Evolutionary conservation across 2,113 vertebrate species (phyloP), one percentile per base, ranked within the genome.

Genomic region (Tragelaphus imberbis): DNA sequence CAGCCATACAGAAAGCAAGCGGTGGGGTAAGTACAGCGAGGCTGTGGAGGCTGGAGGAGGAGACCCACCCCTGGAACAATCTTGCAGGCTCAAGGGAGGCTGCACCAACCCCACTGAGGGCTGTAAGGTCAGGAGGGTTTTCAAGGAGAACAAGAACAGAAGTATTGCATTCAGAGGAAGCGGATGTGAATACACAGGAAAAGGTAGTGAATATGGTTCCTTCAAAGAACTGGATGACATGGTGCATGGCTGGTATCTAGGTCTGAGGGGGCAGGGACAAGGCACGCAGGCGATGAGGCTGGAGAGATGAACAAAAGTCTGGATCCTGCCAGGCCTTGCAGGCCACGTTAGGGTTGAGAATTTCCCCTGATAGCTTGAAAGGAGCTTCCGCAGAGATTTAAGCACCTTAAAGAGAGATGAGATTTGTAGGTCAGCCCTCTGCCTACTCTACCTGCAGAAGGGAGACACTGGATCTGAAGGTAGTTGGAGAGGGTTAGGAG

Each of bases 31-130:
- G 10, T 4, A 6, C 1, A 30, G 58, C 2, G 14, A 4, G 5
- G 47, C 10, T 7, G 6, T 1, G 5, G 30, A 15, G 61, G 13
- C 3, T 12, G 1, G 21, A 82, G 33, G 19, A 51, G 14, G 44
- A 90, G 21, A 25, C 6, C 6, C n/a, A 53, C 6, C 3, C 40
- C 63, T 44, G 14, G 30, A 3, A 1, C 0, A 2, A 28, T 30
- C 58, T 14, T 6, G 1, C 5, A 92, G 21, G 30, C 51, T 61
- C 23, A 61, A 0, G 12, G 68, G 63, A 47, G 7, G 36, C 16
- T 1, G 0, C 1, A 28, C 3, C 6, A 33, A 21, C 68, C 84
- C 2, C 6, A 0, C 6, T 6, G 14, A 55, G 7, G 63, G 68
- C 27, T 28, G 36, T 1, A 61, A 36, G 7, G 33, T 17, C 53